Percentiles rank a stretch among this genome's conserved stretches.
These are phyloP conservation scores for Urosaurus nigricauda DNA, from an alignment of 2,797 vertebrate genomes.

Conservation along the genomic window DNA sequence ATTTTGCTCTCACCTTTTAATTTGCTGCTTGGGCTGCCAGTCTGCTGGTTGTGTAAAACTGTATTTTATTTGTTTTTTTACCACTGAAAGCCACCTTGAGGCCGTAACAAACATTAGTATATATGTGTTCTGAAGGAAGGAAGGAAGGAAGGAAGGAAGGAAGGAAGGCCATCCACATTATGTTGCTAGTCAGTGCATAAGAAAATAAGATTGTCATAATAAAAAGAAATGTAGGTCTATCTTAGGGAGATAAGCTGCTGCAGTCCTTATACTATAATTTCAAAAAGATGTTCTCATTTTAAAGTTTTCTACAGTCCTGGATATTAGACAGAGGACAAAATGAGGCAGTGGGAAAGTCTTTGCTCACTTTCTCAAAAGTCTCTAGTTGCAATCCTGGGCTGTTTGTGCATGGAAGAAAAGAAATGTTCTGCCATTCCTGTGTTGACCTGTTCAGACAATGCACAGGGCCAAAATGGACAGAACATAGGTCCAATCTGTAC, in stretches of 20 bases:
- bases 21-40: neutral
- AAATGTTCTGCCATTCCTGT: too few relatives aligned
- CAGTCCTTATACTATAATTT: neutral
- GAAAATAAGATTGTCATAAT: neutral
- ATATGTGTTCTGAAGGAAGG: neutral
- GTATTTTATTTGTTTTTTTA: neutral
- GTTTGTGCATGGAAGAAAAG: too few relatives aligned
- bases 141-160: neutral
- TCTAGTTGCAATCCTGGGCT: neutral
- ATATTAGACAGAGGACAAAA: slow-evolving; percentile 6
- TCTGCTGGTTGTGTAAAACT: neutral
- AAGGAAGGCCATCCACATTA: neutral
- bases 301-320: neutral
- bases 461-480: too few relatives aligned
- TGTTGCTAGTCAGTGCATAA: neutral
- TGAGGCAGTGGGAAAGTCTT: neutral
- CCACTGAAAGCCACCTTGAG: neutral
- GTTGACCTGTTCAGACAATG: too few relatives aligned
- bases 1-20: neutral
- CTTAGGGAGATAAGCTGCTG: neutral
- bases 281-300: neutral
- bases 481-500: too few relatives aligned
- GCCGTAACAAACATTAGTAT: neutral
- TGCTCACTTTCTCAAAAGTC: neutral
- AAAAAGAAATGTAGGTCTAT: neutral